Conservation (phyloP, 2,888 invertebrate species). For the Exephanes ischioxanthus region DNA sequence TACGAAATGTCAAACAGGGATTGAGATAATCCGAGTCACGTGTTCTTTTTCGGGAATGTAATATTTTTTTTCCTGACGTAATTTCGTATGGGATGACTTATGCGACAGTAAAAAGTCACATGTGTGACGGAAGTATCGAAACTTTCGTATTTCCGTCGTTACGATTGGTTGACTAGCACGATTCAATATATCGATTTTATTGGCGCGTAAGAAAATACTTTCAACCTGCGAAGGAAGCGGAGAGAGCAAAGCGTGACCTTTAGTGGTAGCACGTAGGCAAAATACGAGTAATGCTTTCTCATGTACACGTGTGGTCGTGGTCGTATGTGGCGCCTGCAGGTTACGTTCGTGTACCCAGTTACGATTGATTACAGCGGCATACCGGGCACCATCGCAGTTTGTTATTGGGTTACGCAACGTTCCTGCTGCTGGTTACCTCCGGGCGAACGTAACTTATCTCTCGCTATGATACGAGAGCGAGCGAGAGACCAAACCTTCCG, state of each 20-base stretch:
- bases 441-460: slow-evolving; percentile 26
- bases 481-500: slow-evolving; percentile 5
- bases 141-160: neutral
- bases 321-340: slow-evolving; percentile 45
- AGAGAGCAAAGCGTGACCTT: neutral
- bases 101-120: neutral
- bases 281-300: neutral
- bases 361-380: slow-evolving; percentile 52
- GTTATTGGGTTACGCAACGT: slow-evolving; percentile 55
- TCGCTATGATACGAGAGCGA: slow-evolving; percentile 26
- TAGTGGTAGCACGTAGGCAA: neutral
- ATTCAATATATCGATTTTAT: neutral
- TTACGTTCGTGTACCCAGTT: slow-evolving; percentile 24
- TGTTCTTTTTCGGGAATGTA: too few relatives aligned
- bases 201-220: neutral
- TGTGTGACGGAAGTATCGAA: neutral
- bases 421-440: slow-evolving; percentile 28
- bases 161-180: neutral
- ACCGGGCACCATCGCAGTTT: slow-evolving; percentile 32
- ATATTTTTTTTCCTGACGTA: too few relatives aligned
- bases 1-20: too few relatives aligned
- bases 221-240: neutral
- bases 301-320: slow-evolving; percentile 30
- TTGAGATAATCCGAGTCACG: too few relatives aligned
- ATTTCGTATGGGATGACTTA: neutral